These are phyloP conservation scores for Nymphalis polychloros DNA, from an alignment of 2,888 invertebrate species.

Conservation along the genomic window DNA sequence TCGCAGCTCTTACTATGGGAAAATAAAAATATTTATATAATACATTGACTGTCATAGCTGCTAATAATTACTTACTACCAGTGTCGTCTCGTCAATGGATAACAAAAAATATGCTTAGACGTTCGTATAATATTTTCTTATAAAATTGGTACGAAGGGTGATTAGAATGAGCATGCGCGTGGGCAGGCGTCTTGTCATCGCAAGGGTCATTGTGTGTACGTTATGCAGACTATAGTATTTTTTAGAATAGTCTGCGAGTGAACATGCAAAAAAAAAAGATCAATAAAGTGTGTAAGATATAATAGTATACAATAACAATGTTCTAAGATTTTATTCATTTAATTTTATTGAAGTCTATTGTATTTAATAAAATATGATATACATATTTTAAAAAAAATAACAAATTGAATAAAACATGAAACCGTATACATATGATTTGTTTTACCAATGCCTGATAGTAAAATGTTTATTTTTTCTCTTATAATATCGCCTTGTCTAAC, in stretches of 20 bases:
- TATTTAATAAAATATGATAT: too few relatives aligned
- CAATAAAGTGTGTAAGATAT: too few relatives aligned
- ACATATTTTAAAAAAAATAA: too few relatives aligned
- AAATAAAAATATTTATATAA: neutral
- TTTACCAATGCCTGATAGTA: neutral
- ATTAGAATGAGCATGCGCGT: slow-evolving; percentile 73
- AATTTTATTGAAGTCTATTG: too few relatives aligned
- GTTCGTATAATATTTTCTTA: neutral
- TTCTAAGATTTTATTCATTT: too few relatives aligned
- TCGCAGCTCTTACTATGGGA: slow-evolving; percentile 13
- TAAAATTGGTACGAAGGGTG: slow-evolving; percentile 46
- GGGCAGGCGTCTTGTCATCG: slow-evolving; percentile 76
- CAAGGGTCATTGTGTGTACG: slow-evolving; percentile 68
- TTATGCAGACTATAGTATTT: slow-evolving; percentile 35
- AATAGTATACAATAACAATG: too few relatives aligned
- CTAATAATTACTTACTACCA: too few relatives aligned
- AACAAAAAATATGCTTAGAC: neutral
- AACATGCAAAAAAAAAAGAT: neutral
- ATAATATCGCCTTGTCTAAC: slow-evolving; percentile 59
- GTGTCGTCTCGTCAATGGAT: slow-evolving; percentile 17
- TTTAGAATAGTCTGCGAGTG: slow-evolving; percentile 26
- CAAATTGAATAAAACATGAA: too few relatives aligned
- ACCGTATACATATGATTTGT: neutral
- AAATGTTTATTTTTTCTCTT: neutral
- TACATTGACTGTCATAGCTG: slow-evolving; percentile 13